Evolutionary conservation across 2,888 invertebrate species (phyloP), one percentile per base, ranked within the genome.

Genomic region (Philaethria dido): DNA sequence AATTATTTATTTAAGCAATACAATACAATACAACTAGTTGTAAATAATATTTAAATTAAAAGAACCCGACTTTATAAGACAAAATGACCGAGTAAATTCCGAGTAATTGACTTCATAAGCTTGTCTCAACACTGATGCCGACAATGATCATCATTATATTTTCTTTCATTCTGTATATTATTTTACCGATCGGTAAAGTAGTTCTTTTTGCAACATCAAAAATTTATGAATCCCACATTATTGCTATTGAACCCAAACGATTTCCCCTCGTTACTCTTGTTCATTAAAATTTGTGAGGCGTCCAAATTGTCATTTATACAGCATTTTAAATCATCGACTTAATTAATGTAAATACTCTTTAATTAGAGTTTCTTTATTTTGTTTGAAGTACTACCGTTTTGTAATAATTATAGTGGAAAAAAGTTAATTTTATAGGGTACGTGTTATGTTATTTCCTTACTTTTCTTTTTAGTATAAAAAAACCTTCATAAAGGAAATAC

Each of bases 211-310:
- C 2, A n/a, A 9, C 22, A n/a, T 22, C n/a, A 14, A 64, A 65
- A 66, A 71, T 66, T 68, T 64, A 71, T 69, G 64, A 62, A 64
- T 67, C 63, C 65, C 69, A 60, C 64, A 57, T 59, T 62, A 67
- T 68, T 64, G 64, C 65, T 68, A 54, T 62, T 14, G 44, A 11
- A 22, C 50, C 16, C 36, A 62, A 62, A 61, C 36, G 39, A 70
- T 64, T 66, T 54, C 29, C 8, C 52, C 48, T 70, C 62, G 48
- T 60, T 65, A 55, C 54, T 67, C 62, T 45, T 61, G 64, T 62
- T 63, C 60, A 66, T 64, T 66, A 66, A 68, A 50, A 60, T 60
- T 52, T 60, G 29, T 42, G 29, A 48, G 20, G 29, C 44, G 29
- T 65, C n/a, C 50, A 50, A 60, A 60, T 65, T 65, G 64, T 42